Percentiles rank a stretch among this genome's conserved stretches.
These are phyloP conservation scores for pig (Sus scrofa) DNA, from an alignment of 2,113 vertebrate genomes.

Conservation along the genomic window T2T-Sscrofa CM000827.6:60042001-60042500, in stretches of 20 bases:
- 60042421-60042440: neutral
- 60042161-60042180: slow-evolving; percentile 55
- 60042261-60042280: neutral
- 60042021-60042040: neutral
- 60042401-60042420: neutral
- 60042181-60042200: slow-evolving; percentile 36
- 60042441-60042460: neutral
- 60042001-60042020: slow-evolving; percentile 17
- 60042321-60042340: neutral
- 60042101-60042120: slow-evolving; percentile 36
- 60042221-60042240: slow-evolving; percentile 60
- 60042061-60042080: slow-evolving; percentile 20
- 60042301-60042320: neutral
- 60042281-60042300: slow-evolving; percentile 12
- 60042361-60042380: neutral
- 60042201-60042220: slow-evolving; percentile 6
- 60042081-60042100: slow-evolving; percentile 58
- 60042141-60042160: neutral
- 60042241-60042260: slow-evolving; percentile 53
- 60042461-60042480: neutral
- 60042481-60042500: neutral
- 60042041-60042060: neutral
- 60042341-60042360: neutral
- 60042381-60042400: neutral
- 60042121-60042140: slow-evolving; percentile 60